Conservation (phyloP, 2,113 vertebrate genomes). For the Nothocercus nigrocapillus region DNA sequence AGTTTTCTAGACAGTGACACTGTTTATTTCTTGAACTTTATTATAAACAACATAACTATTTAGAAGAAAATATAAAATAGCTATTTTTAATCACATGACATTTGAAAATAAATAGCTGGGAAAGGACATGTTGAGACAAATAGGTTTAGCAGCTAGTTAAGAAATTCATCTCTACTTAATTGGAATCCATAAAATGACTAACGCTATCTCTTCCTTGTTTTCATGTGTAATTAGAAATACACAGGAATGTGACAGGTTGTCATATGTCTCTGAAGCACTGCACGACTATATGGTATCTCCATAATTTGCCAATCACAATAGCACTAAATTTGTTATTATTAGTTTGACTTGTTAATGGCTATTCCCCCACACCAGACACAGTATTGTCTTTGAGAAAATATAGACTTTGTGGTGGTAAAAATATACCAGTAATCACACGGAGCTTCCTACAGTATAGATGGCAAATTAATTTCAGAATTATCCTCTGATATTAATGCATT, state of each 20-base stretch:
- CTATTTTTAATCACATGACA: not conserved
- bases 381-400: not conserved
- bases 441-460: not conserved
- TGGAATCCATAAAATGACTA: not conserved
- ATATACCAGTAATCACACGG: not conserved
- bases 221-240: not conserved
- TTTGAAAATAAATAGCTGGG: slow-evolving; percentile 2
- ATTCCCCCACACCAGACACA: not conserved
- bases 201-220: not conserved
- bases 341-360: not conserved
- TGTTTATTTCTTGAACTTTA: not conserved
- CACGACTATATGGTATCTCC: not conserved
- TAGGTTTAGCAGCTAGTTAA: not conserved
- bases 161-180: not conserved
- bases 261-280: not conserved
- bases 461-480: not conserved
- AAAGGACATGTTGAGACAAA: not conserved
- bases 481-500: not conserved
- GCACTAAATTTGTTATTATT: not conserved
- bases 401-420: not conserved
- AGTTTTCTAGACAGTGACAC: not conserved
- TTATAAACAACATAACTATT: not conserved
- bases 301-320: not conserved
- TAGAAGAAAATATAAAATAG: slow-evolving; percentile 11
- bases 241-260: not conserved